Percentiles rank a stretch among this genome's conserved stretches.
Evolutionary conservation across 92 coral and sea anemone genomes (phyloP).

Genomic region (Epizoanthus fatuus): DNA sequence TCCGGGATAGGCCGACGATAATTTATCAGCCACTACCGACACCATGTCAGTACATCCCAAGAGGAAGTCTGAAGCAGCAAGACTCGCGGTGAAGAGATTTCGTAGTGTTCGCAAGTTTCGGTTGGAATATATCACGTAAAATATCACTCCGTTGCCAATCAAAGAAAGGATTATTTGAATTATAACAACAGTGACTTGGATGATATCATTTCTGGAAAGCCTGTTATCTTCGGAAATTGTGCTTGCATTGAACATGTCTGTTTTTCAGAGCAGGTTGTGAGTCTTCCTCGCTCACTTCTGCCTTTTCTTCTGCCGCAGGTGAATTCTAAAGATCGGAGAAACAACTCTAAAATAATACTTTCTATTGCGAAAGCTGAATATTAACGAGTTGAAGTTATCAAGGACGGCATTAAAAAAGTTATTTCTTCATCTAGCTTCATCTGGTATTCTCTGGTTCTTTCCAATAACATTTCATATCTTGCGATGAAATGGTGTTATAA

Average conservation of each 20-base stretch:
- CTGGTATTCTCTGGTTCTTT: too few relatives aligned
- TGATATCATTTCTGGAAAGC: slow-evolving; percentile 16
- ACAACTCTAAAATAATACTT: neutral
- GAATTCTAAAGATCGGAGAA: neutral
- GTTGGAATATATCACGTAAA: slow-evolving; percentile 69
- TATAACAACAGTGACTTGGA: slow-evolving; percentile 64
- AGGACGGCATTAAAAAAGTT: neutral
- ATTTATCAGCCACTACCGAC: slow-evolving; percentile 65
- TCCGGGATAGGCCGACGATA: slow-evolving; percentile 61
- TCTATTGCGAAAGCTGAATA: neutral
- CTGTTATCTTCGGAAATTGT: neutral
- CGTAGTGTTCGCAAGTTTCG: slow-evolving; percentile 67
- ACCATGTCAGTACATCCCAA: slow-evolving; percentile 78
- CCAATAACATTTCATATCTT: neutral
- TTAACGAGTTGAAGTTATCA: neutral
- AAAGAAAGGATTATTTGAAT: slow-evolving; percentile 62
- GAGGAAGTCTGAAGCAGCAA: slow-evolving; percentile 72
- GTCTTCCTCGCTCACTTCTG: neutral
- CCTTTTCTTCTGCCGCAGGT: neutral
- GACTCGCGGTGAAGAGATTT: slow-evolving; percentile 79
- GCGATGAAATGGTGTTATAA: neutral
- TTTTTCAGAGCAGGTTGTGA: neutral
- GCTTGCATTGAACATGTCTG: neutral
- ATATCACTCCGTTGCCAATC: slow-evolving; percentile 69
- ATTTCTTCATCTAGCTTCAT: neutral